phyloP scores from a whole-genome alignment of 2,797 vertebrate species.

The Tapirus indicus region DNA sequence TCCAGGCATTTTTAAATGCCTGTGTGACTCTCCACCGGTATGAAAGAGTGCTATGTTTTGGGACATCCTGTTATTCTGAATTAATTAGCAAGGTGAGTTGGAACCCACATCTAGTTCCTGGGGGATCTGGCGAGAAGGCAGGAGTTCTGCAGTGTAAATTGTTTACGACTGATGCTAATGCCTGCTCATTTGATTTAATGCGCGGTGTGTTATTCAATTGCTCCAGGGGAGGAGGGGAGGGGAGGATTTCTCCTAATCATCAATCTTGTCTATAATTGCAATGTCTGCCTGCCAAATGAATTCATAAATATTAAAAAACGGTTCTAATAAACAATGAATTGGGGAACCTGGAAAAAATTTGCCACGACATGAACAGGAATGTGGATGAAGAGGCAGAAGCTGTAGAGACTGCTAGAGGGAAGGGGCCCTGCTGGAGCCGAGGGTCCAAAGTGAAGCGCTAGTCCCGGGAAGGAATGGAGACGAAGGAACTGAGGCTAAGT shows the following conservation, averaged over 20 bases:
- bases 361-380: background rate
- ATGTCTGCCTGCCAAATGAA: slow-evolving; percentile 59
- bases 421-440: background rate
- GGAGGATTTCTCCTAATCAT: slow-evolving; percentile 50
- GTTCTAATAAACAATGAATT: slow-evolving; percentile 2
- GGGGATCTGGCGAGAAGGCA: slow-evolving; percentile 65
- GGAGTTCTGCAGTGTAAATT: slow-evolving; percentile 38
- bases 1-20: slow-evolving; percentile 51
- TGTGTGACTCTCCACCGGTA: background rate
- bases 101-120: slow-evolving; percentile 60
- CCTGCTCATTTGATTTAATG: slow-evolving; percentile 61
- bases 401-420: background rate
- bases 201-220: background rate
- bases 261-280: slow-evolving; percentile 67
- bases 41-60: slow-evolving; percentile 5
- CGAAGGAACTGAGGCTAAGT: background rate
- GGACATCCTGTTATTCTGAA: slow-evolving; percentile 44
- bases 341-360: slow-evolving; percentile 27
- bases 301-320: slow-evolving; percentile 48
- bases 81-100: slow-evolving; percentile 71
- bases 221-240: background rate
- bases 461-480: background rate
- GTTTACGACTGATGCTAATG: slow-evolving; percentile 67
- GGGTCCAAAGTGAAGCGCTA: background rate
- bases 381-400: background rate